These are phyloP conservation scores for Portunus trituberculatus DNA, from an alignment of 1,140 invertebrate species.

Conservation along the genomic window DNA sequence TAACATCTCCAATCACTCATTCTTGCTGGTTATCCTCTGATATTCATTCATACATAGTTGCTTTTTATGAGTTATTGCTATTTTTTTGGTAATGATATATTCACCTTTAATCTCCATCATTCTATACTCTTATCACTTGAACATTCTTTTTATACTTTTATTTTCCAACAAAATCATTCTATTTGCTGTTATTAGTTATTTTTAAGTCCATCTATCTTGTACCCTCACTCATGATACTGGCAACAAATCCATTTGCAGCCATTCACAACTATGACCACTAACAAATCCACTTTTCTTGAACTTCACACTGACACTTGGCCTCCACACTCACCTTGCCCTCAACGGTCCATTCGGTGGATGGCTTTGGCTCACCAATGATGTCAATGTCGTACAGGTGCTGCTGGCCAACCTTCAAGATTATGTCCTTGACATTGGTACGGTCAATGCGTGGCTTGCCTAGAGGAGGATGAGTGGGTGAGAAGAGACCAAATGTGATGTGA, in stretches of 20 bases:
- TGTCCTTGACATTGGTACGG: constrained; percentile 91
- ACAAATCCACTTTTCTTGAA: background rate
- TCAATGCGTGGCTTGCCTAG: constrained; percentile 96
- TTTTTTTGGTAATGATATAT: no score
- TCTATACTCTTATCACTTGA: no score
- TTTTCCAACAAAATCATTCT: no score
- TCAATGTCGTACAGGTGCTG: constrained; percentile 95
- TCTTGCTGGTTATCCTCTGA: no score
- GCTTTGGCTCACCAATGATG: constrained; percentile 95
- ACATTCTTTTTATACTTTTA: no score
- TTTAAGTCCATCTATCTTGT: no score
- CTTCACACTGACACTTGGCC: background rate
- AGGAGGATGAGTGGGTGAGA: background rate
- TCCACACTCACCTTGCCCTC: constrained; percentile 84
- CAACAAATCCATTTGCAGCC: background rate
- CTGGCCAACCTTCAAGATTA: constrained; percentile 94
- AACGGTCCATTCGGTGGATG: constrained; percentile 93
- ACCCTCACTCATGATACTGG: no score
- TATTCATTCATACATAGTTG: no score
- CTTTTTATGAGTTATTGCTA: no score
- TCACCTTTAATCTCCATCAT: no score
- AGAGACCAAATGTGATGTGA: background rate
- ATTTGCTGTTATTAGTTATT: no score
- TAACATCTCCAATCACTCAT: no score
- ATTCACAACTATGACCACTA: background rate